Base-by-base conservation (phyloP, 2,888 invertebrate species). In the Hypolimnas misippus region DNA sequence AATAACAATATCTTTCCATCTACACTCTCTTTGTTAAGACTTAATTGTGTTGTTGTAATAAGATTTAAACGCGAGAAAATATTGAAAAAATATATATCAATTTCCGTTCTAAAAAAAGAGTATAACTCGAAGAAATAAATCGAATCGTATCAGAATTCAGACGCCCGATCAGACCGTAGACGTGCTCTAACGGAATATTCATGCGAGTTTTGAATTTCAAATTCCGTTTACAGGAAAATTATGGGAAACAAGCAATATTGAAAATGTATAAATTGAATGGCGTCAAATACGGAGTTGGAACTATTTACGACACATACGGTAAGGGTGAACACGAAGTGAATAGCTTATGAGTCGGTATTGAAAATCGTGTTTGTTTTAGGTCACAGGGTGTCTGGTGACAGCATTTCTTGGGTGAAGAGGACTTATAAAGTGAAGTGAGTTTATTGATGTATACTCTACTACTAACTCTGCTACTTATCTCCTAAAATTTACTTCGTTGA, bases 321-420 rank as follows among this genome's bases (percentile, higher is more conserved):
- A 31, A 62, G 69, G 56, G 38, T 52, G 49, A 16, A 50, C 42
- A 40, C 50, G 53, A 21, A 52, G 29, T 29, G 29, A 49, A 29
- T 29, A 29, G 14, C 14, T 49, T 29, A 49, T 49, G 29, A 49
- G 29, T 10, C 7, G 1, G 7, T 3, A 29, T 29, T 29, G 17
- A 19, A 21, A 21, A 6, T 29, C 3, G n/a, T 55, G 7, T 31
- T 44, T 14, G 42, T 68, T n/a, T 19, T 69, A 88, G 89, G 87
- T 17, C 60, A 69, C n/a, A 77, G 77, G 65, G 72, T 81, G 59
- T 86, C 89, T n/a, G 89, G 89, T 0, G 82, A 84, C 68, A 85
- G 85, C 67, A 82, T 83, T 10, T 83, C 83, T 70, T 90, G 88
- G 87, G 83, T 84, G 17, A 90, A 90, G 69, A 84, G 78, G 70